Percentiles rank a stretch among this genome's conserved stretches.
Conservation (phyloP, 2,888 invertebrate genomes). For the Eupithecia tripunctaria region DNA sequence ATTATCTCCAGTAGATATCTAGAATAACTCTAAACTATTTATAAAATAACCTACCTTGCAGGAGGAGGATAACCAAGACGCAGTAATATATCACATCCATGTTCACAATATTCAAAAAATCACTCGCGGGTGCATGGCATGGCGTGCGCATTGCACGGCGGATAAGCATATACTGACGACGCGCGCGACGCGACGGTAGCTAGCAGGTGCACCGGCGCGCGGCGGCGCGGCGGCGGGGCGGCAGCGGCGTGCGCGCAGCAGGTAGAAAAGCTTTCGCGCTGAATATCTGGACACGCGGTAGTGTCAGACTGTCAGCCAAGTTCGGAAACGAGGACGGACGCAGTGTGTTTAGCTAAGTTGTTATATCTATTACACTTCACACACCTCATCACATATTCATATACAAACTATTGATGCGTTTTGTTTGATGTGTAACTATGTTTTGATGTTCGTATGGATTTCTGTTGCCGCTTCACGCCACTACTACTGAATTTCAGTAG, state of each 20-base stretch:
- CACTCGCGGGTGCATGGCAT: constrained; percentile 73
- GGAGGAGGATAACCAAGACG: constrained; percentile 54
- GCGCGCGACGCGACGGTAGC: not conserved
- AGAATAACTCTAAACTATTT: constrained; percentile 48
- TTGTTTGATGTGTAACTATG: too few species aligned
- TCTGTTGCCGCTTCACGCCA: not conserved
- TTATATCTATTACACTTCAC: not conserved
- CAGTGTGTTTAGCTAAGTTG: not conserved
- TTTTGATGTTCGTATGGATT: not conserved
- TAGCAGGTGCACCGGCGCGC: constrained; percentile 46
- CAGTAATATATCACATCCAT: constrained; percentile 71
- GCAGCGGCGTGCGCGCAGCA: constrained; percentile 58
- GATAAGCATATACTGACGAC: constrained; percentile 59
- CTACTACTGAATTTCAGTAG: too few species aligned
- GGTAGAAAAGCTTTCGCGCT: constrained; percentile 65
- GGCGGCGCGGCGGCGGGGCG: too few species aligned
- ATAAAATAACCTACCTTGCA: constrained; percentile 58
- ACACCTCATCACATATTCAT: not conserved
- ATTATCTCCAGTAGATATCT: constrained; percentile 52
- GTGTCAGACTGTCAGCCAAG: not conserved
- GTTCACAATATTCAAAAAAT: constrained; percentile 58
- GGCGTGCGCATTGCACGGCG: constrained; percentile 59
- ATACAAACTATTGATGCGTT: not conserved
- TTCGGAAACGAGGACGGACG: constrained; percentile 4
- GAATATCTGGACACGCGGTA: constrained; percentile 54